These are phyloP conservation scores for Heliconius hewitsoni DNA, from an alignment of 1,140 invertebrate species.

Conservation along the genomic window DNA sequence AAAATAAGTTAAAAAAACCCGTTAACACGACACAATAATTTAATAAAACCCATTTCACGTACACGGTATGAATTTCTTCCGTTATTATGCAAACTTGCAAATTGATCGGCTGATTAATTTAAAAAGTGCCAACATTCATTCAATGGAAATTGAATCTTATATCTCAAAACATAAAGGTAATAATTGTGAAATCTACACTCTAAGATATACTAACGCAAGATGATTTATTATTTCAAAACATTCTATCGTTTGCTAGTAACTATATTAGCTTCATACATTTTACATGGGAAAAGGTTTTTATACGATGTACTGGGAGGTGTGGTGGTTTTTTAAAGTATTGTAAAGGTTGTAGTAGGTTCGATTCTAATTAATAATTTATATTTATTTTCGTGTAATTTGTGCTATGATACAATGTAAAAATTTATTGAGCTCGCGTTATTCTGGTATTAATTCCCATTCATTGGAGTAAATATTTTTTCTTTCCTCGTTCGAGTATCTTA, in stretches of 20 bases:
- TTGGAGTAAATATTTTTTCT: no score
- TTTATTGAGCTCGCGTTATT: no score
- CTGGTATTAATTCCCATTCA: no score
- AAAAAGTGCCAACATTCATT: constrained; percentile 7
- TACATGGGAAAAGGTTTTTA: constrained; percentile 8
- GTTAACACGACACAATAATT: constrained; percentile 23
- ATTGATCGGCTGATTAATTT: constrained; percentile 31
- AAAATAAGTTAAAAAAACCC: not conserved
- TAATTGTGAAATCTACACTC: not conserved
- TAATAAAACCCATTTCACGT: constrained; percentile 23
- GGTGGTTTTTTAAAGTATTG: not conserved
- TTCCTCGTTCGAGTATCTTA: no score
- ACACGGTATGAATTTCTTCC: constrained; percentile 28
- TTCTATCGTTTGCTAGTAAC: constrained; percentile 7
- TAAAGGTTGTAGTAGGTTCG: not conserved
- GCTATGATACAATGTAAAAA: no score
- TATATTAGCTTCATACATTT: constrained; percentile 14
- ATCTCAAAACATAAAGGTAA: accelerated
- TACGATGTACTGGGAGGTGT: not conserved
- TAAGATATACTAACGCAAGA: not conserved
- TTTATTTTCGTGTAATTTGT: not conserved
- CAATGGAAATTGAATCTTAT: constrained; percentile 11
- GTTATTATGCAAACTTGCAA: constrained; percentile 24
- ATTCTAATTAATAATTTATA: not conserved
- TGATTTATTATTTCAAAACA: constrained; percentile 13